Conservation (phyloP, 2,888 invertebrate genomes). For the Drosophila nigricruria region DNA sequence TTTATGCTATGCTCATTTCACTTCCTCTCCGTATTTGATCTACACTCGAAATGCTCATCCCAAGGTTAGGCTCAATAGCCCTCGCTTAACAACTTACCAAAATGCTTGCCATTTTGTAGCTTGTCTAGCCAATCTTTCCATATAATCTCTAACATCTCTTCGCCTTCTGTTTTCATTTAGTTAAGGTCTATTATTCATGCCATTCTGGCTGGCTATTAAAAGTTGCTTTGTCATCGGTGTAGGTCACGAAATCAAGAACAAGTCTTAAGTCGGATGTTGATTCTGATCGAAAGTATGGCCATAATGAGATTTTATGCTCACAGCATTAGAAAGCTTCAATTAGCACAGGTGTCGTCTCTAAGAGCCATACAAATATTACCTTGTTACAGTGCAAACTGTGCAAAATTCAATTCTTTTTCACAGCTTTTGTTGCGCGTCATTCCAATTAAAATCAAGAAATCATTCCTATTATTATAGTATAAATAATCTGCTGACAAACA, state of each 20-base stretch:
- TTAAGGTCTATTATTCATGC: not conserved
- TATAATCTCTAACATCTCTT: not conserved
- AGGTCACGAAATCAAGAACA: conserved; percentile 15
- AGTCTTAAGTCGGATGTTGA: conserved; percentile 9
- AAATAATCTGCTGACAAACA: not conserved
- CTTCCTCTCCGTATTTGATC: not conserved
- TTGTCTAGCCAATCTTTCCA: not conserved
- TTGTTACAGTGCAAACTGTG: conserved; percentile 4
- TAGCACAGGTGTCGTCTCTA: not conserved
- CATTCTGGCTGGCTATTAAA: not conserved
- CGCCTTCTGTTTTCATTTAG: not conserved
- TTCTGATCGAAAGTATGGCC: conserved; percentile 8
- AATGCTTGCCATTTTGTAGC: not conserved
- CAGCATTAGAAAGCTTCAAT: conserved; percentile 9
- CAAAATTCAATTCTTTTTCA: conserved; percentile 5
- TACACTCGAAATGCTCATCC: not conserved
- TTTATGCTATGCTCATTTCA: not conserved
- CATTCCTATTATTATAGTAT: not conserved
- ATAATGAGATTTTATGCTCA: conserved; percentile 9
- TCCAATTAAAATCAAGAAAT: conserved; percentile 7
- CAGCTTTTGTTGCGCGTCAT: conserved; percentile 11
- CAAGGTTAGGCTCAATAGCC: not conserved
- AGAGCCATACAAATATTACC: not conserved
- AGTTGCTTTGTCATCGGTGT: conserved; percentile 15
- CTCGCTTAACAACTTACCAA: not conserved